phyloP scores from a whole-genome alignment of 2,113 vertebrate species.

The Nibea coibor region DNA sequence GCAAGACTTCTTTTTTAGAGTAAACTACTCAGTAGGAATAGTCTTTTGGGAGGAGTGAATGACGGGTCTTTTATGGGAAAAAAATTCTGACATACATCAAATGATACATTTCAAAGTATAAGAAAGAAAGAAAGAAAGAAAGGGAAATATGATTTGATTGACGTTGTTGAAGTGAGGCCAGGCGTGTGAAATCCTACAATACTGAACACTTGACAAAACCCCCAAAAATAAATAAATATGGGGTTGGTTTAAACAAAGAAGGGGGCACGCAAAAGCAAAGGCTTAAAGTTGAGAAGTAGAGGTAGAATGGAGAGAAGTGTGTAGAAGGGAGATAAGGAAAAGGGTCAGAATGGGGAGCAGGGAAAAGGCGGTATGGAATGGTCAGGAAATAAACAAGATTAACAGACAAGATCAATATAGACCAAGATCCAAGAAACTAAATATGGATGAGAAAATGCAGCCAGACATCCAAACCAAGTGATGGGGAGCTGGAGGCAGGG shows the following conservation, averaged over 20 bases:
- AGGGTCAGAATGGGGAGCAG: slow-evolving; percentile 24
- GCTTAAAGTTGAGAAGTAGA: slow-evolving; percentile 2
- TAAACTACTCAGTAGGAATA: neutral
- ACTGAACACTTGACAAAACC: neutral
- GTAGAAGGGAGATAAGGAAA: slow-evolving; percentile 55
- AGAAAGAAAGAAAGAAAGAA: neutral
- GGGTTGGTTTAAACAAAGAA: neutral
- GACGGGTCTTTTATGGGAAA: neutral
- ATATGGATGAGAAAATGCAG: slow-evolving; percentile 56
- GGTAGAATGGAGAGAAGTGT: slow-evolving; percentile 32
- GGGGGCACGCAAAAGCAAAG: neutral
- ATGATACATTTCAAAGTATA: neutral
- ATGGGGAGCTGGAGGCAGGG: slow-evolving; percentile 55
- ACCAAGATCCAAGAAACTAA: slow-evolving; percentile 50
- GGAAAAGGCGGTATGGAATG: neutral
- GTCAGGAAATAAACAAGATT: slow-evolving; percentile 55
- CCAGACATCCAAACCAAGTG: slow-evolving; percentile 39
- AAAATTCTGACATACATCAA: neutral
- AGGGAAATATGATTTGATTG: neutral
- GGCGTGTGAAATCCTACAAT: neutral
- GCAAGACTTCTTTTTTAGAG: neutral
- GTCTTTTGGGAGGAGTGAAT: neutral
- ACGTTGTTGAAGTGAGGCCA: neutral
- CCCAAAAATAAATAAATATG: slow-evolving; percentile 1
- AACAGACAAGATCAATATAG: slow-evolving; percentile 46